These are phyloP conservation scores for Odontocolon sp. DNA, from an alignment of 2,888 invertebrate species.

Conservation along the genomic window DNA sequence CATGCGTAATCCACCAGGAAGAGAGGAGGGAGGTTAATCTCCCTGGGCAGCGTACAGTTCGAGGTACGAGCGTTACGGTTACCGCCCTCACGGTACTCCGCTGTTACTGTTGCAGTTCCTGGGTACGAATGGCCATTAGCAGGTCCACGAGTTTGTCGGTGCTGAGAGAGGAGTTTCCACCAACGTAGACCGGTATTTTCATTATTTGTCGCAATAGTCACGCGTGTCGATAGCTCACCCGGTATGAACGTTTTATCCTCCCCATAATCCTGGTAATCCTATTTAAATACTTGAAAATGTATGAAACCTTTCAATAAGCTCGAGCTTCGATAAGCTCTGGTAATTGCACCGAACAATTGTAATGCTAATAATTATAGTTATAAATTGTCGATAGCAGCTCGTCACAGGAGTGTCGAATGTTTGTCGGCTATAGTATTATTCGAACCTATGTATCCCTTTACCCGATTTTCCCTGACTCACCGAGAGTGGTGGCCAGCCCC, in stretches of 20 bases:
- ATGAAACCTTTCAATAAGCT: background rate
- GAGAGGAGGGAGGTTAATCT: conserved; percentile 47
- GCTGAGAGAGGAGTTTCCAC: background rate
- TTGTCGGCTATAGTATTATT: conserved; percentile 3
- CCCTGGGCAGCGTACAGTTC: conserved; percentile 48
- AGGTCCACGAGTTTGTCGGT: conserved; percentile 43
- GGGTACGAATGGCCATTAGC: conserved; percentile 47
- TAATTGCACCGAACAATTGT: background rate
- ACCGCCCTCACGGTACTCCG: conserved; percentile 15
- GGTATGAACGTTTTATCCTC: conserved; percentile 21
- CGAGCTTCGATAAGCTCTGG: background rate
- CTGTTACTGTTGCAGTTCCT: conserved; percentile 31
- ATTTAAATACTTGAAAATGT: conserved; percentile 22
- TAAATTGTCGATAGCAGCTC: background rate
- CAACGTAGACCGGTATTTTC: conserved; percentile 31
- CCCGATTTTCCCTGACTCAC: conserved; percentile 46
- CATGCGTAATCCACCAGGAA: conserved; percentile 75
- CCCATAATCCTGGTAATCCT: conserved; percentile 4
- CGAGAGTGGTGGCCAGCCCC: conserved; percentile 32
- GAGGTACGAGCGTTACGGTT: conserved; percentile 50
- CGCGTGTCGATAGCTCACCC: conserved; percentile 9
- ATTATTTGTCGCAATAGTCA: conserved; percentile 31
- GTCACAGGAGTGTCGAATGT: conserved; percentile 26
- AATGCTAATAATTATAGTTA: background rate
- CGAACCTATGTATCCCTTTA: conserved; percentile 27